Conservation (phyloP, 2,797 vertebrate genomes). For the Prionace glauca region DNA sequence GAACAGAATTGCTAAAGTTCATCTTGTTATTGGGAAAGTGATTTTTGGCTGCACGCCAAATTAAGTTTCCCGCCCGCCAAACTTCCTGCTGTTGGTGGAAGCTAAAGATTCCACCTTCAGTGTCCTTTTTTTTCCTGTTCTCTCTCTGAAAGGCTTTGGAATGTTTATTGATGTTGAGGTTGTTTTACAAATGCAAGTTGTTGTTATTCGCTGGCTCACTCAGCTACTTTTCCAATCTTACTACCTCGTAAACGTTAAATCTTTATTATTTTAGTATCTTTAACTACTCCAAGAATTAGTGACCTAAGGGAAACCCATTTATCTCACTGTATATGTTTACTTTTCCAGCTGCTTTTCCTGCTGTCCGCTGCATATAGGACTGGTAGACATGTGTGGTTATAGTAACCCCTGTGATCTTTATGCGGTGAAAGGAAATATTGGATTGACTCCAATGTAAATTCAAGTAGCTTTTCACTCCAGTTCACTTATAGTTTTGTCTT, state of each 20-base stretch:
- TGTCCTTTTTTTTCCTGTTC: too few relatives aligned
- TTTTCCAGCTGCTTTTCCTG: not conserved
- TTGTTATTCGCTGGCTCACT: not conserved
- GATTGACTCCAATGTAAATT: not conserved
- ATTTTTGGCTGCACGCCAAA: too few relatives aligned
- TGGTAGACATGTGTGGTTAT: not conserved
- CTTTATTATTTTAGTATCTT: not conserved
- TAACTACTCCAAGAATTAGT: not conserved
- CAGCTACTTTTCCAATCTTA: too few relatives aligned
- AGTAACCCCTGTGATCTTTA: not conserved
- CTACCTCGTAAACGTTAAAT: not conserved
- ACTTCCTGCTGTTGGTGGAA: too few relatives aligned
- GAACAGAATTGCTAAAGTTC: too few relatives aligned
- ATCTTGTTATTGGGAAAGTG: too few relatives aligned
- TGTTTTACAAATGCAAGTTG: not conserved
- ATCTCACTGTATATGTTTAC: not conserved
- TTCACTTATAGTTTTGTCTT: not conserved
- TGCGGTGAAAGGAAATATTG: not conserved
- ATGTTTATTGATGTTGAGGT: not conserved
- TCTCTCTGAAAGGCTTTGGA: not conserved
- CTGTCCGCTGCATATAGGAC: not conserved
- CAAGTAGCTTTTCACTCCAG: not conserved
- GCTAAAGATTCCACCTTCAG: not conserved
- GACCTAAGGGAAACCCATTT: not conserved
- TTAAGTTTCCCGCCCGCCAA: too few relatives aligned